Evolutionary conservation across 2,113 vertebrate species (phyloP), one percentile per base, ranked within the genome.

Genomic region (Zosterops japonicus): DNA sequence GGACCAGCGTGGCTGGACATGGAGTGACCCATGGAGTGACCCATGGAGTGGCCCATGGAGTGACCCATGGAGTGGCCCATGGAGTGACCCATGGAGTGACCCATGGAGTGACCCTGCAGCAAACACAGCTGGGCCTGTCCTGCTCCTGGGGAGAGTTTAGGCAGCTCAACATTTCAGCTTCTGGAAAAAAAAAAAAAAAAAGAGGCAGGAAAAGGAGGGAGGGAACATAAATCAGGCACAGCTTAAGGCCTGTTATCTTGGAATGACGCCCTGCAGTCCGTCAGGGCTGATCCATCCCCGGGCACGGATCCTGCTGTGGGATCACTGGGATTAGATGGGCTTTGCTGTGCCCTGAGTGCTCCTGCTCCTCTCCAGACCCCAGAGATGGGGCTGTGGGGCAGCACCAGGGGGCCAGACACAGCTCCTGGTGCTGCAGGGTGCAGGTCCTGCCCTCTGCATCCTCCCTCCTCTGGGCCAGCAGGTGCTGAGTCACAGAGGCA

Each of bases 61-160:
- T 4, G 9, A 9, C 9, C 59, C 25, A 4, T 0, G 14, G 49
- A 35, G 31, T 4, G 9, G 9, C 9, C 59, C 25, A 4, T 0
- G 14, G 49, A 35, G 31, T 4, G 9, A 8, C 9, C 59, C 25
- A 4, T 0, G 14, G 49, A 35, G 31, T 4, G 9, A 11, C 9
- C 59, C 25, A 4, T 0, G 14, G 49, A 35, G 31, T 4, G 9
- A 9, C 9, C 59, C 25, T 35, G 39, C 64, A 52, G 47, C 52
- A 57, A 46, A 22, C 3, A 2, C 35, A n/a, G 64, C 1, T 27
- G 39, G 28, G 69, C 27, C 72, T 4, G 1, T 44, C n/a, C 69
- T 46, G 67, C 83, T 69, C 86, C 77, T 63, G 24, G 49, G 36
- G 41, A 42, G 24, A 49, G 42, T 35, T 82, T 12, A 8, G 25